Percentiles rank a stretch among this genome's conserved stretches.
Conservation (phyloP, 2,888 invertebrate species). For the Lasioglossum vierecki region DNA sequence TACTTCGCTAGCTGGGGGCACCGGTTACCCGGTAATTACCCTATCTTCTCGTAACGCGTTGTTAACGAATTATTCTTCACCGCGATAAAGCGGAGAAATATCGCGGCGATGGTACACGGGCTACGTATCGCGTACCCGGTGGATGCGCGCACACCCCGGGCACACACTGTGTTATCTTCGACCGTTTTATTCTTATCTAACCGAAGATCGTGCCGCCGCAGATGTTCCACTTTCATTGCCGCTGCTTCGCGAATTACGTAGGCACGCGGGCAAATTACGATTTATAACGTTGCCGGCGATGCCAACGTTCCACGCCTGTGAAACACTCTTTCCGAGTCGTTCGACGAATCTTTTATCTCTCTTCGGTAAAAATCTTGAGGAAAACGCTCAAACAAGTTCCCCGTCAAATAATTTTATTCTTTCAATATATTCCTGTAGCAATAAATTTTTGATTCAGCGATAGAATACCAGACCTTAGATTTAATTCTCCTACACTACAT, state of each 20-base stretch:
- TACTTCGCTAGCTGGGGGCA: constrained; percentile 28
- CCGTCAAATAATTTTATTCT: neutral
- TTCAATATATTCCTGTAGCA: neutral
- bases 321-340: neutral
- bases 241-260: constrained; percentile 46
- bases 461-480: neutral
- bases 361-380: neutral
- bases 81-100: constrained; percentile 75
- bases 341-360: neutral
- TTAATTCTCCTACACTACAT: neutral
- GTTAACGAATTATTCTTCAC: constrained; percentile 79
- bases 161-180: constrained; percentile 55
- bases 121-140: constrained; percentile 25
- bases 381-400: neutral
- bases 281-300: constrained; percentile 32
- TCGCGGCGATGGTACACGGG: constrained; percentile 43
- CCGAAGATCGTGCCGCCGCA: constrained; percentile 46
- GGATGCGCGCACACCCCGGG: constrained; percentile 27
- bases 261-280: constrained; percentile 55
- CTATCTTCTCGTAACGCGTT: constrained; percentile 76
- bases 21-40: constrained; percentile 76
- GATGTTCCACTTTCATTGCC: constrained; percentile 61
- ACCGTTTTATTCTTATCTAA: constrained; percentile 51
- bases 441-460: neutral
- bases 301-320: neutral